Evolutionary conservation across 2,113 vertebrate species (phyloP).

Genomic region (Catharus bicknelli): DNA sequence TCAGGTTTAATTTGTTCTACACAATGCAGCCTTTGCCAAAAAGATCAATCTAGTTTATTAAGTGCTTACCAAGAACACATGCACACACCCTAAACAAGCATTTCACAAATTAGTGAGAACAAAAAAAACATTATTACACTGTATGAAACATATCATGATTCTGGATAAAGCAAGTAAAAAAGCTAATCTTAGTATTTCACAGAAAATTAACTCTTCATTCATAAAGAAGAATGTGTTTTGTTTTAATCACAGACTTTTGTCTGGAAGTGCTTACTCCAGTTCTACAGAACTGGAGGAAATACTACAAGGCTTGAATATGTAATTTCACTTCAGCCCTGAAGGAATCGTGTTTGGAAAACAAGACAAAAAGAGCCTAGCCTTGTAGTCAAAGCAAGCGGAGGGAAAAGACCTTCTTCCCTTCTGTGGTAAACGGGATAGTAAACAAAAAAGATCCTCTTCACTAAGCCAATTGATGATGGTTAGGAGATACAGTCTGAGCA

Average conservation of each 20-base stretch:
- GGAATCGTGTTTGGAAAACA: not conserved
- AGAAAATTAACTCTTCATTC: conserved; percentile 66
- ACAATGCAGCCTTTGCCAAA: conserved; percentile 43
- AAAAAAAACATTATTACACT: conserved; percentile 46
- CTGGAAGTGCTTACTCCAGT: conserved; percentile 28
- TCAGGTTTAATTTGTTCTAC: conserved; percentile 58
- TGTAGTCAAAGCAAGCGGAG: not conserved
- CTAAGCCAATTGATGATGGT: not conserved
- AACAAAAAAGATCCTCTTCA: not conserved
- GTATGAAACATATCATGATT: conserved; percentile 9
- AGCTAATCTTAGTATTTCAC: conserved; percentile 55
- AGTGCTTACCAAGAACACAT: conserved; percentile 56
- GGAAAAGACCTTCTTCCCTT: not conserved
- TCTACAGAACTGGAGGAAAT: conserved; percentile 8
- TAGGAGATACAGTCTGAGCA: not conserved
- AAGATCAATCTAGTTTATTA: conserved; percentile 64
- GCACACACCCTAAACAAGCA: conserved; percentile 45
- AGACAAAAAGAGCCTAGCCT: not conserved
- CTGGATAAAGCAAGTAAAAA: conserved; percentile 42
- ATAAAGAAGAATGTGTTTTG: conserved; percentile 50
- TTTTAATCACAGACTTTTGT: conserved; percentile 57
- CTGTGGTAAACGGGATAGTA: not conserved
- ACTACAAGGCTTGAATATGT: not conserved
- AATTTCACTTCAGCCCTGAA: not conserved
- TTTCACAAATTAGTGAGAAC: conserved; percentile 51